Conservation (phyloP, 1,140 invertebrate species). For the Octopus sinensis region DNA sequence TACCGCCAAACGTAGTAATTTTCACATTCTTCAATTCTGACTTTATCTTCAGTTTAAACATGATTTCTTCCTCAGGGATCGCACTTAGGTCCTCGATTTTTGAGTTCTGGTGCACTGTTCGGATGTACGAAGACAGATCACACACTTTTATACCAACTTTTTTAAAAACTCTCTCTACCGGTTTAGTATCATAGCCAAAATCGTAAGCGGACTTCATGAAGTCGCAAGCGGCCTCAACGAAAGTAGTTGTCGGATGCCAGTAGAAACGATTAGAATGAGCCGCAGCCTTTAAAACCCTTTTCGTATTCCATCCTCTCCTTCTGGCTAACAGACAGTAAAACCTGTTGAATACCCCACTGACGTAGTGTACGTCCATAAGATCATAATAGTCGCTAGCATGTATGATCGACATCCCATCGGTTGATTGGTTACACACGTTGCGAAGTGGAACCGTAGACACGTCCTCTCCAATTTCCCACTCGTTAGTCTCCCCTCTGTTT, state of each 20-base stretch:
- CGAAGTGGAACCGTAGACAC: conserved; percentile 25
- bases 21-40: too few relatives aligned
- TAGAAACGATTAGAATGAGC: conserved; percentile 35
- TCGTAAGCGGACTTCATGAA: conserved; percentile 37
- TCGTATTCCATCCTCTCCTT: conserved; percentile 16
- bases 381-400: conserved; percentile 27
- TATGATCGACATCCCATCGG: conserved; percentile 30
- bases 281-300: conserved; percentile 31
- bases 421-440: conserved; percentile 24
- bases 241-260: conserved; percentile 31
- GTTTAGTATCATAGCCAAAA: conserved; percentile 21
- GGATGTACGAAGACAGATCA: conserved; percentile 20
- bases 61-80: not conserved
- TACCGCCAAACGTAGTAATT: not conserved
- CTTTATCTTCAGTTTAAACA: not conserved
- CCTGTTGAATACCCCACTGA: conserved; percentile 35
- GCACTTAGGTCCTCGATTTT: not conserved
- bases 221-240: conserved; percentile 32
- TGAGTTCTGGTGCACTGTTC: not conserved
- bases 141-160: conserved; percentile 30
- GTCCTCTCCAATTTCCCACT: conserved; percentile 24
- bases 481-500: not conserved
- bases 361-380: conserved; percentile 26
- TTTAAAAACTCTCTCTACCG: conserved; percentile 19
- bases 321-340: conserved; percentile 27